phyloP scores from a whole-genome alignment of 2,888 invertebrate genomes.

The Chrysina gloriosa region DNA sequence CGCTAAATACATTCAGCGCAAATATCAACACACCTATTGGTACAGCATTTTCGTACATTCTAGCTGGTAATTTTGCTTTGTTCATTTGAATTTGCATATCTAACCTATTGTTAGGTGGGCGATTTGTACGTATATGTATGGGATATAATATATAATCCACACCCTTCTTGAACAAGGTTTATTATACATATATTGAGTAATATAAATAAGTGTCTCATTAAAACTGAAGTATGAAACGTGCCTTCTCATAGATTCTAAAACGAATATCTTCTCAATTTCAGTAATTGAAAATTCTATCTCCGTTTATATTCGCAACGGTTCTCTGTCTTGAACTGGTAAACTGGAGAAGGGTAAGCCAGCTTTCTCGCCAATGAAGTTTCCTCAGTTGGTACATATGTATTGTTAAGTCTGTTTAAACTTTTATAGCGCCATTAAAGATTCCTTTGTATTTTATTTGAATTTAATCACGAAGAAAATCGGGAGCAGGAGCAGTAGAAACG shows the following conservation, averaged over 20 bases:
- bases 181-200: no score
- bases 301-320: neutral
- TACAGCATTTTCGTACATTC: no score
- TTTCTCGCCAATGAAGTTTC: conserved; percentile 20
- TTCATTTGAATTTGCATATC: no score
- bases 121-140: no score
- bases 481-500: neutral
- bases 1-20: no score
- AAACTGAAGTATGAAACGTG: no score
- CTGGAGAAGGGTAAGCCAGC: neutral
- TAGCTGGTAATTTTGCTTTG: no score
- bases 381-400: conserved; percentile 12
- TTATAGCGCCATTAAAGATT: conserved; percentile 30
- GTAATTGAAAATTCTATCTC: conserved; percentile 14
- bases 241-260: neutral
- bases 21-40: no score
- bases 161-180: no score
- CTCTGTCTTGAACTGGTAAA: conserved; percentile 1
- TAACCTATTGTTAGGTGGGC: no score
- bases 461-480: conserved; percentile 37
- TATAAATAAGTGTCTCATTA: no score
- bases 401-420: conserved; percentile 33
- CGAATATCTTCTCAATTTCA: neutral
- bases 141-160: no score
- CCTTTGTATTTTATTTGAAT: conserved; percentile 40